Base-by-base conservation (phyloP, 2,797 vertebrate genomes). In the Pantherophis alleghaniensis region DNA sequence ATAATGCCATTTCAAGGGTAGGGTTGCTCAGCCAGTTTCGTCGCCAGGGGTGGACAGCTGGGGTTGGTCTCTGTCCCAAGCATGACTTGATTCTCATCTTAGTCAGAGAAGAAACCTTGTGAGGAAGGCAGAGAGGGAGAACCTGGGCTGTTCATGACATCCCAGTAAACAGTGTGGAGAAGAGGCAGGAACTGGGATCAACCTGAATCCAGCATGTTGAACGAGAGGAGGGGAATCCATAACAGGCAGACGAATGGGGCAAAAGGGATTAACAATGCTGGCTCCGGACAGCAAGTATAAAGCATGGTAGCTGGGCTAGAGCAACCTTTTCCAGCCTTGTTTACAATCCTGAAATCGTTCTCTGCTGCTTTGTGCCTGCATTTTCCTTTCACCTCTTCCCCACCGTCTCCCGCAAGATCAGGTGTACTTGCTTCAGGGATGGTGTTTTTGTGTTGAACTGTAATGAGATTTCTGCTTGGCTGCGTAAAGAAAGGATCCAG, bases 391-490 rank as follows among this genome's bases (percentile, higher is more conserved):
- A 0, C 32, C 28, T 6, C 57, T 90, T 56, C 51, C 57, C 14
- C 0, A 0, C 91, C 93, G 91, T 94, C 86, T 92, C 89, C 92
- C 57, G 32, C 57, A 86, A 86, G 90, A 92, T 74, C 47, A 91
- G 88, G 42, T 83, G 59, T 47, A 53, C 2, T 0, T 0, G 2
- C 93, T 93, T 91, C 74, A 89, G 88, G 95, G 92, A 94, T 0
- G 0, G 28, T 94, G 95, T 92, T 92, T 96, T 94, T 94, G 94
- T 96, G 92, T 90, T 0, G 59, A 92, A 91, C 91, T 94, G 66
- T 97, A 96, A 97, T 97, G 96, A 97, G 95, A 95, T 97, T 97
- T 97, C 95, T 97, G 96, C 96, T 97, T 97, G 97, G 93, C 94
- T 96, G 96, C 89, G 86, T 95, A 95, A 93, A 90, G 94, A 96